Evolutionary conservation across 2,888 invertebrate genomes (phyloP), one percentile per base, ranked within the genome.

Genomic region (Copidosoma aretas): DNA sequence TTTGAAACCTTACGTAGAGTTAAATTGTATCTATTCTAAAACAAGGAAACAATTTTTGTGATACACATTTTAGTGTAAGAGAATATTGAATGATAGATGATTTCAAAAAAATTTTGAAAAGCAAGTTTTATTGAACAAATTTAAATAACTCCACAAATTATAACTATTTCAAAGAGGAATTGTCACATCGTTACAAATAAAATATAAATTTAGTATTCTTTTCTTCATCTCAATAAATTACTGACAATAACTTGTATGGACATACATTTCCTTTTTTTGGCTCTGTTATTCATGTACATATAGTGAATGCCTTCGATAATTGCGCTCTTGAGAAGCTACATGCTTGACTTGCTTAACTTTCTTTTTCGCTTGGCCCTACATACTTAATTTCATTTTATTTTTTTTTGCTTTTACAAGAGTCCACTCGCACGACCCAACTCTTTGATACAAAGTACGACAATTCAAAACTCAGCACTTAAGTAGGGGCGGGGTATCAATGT

Each of bases 241-340:
- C 67, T 64, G 65, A 71, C 68, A 61, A 70, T 70, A 72, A 70
- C 68, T 70, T 68, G 67, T 67, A 60, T 70, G 67, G 70, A 70
- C 65, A 74, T 75, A 75, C 72, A 73, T 72, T 75, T 76, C 80
- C 43, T 1, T 81, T 79, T 77, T 78, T 79, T 79, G 77, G 77
- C 79, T 81, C 77, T 73, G 80, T 32, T 78, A 78, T 78, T 80
- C 79, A 82, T 83, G 80, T 82, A 82, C 82, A 83, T 82, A 81
- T 78, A 32, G 81, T 60, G 57, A 82, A 82, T 81, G 80, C 79
- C 79, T 75, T 74, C 77, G 77, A 80, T 78, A 80, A 56, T 25
- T 78, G 77, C 79, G 77, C 77, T 78, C 77, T 71, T 56, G 52
- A 65, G 51, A 57, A 69, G 54, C 39, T 10, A 71, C 54, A 53